Evolutionary conservation across 2,888 invertebrate genomes (phyloP).

Genomic region (Yponomeuta plumbellus): DNA sequence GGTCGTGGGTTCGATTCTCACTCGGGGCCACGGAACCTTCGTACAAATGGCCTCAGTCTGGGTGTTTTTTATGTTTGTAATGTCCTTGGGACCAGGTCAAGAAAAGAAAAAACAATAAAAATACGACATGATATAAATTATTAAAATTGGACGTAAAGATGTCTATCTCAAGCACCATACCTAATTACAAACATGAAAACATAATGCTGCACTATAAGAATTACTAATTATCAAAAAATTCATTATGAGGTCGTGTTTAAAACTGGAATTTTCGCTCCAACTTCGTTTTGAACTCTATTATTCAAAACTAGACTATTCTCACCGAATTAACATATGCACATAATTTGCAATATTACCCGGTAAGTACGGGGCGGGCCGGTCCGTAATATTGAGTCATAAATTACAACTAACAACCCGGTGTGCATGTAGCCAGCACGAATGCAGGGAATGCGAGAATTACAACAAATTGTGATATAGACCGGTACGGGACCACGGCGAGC

Average conservation of each 20-base stretch:
- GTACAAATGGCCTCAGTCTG: no score
- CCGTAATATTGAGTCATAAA: slow-evolving; percentile 41
- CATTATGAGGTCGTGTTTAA: not conserved
- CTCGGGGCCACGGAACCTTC: no score
- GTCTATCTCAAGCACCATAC: no score
- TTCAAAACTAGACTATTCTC: slow-evolving; percentile 11
- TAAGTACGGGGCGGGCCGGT: slow-evolving; percentile 33
- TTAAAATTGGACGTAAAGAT: no score
- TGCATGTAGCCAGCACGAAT: not conserved
- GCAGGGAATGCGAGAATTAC: slow-evolving; percentile 16
- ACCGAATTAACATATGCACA: slow-evolving; percentile 45
- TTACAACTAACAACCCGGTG: slow-evolving; percentile 36
- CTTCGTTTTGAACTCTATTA: slow-evolving; percentile 1
- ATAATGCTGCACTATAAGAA: not conserved
- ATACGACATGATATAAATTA: no score
- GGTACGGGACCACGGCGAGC: not conserved
- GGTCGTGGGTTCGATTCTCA: no score
- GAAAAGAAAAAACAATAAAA: no score
- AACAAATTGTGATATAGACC: slow-evolving; percentile 18
- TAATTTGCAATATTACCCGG: slow-evolving; percentile 40
- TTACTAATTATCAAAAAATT: not conserved
- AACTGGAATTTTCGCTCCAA: not conserved
- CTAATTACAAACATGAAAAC: no score
- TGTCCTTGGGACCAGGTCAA: no score
- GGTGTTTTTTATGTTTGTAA: no score